Percentiles rank a stretch among this genome's conserved stretches.
Evolutionary conservation across 2,888 invertebrate species (phyloP).

Genomic region (Trichopoda pennipes): DNA sequence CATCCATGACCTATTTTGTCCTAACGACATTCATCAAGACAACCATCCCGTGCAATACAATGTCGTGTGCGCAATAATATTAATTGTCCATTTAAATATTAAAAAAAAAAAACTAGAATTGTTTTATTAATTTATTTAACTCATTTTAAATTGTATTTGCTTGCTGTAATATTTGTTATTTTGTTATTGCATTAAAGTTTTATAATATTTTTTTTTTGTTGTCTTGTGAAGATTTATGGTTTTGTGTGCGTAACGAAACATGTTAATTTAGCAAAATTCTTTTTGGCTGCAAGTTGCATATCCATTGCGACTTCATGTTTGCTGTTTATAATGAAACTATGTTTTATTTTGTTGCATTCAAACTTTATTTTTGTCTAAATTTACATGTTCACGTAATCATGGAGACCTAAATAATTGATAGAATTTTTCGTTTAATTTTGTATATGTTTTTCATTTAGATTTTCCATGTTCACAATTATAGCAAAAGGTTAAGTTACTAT

Average conservation of each 20-base stretch:
- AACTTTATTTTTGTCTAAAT: constrained; percentile 30
- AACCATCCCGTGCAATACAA: background rate
- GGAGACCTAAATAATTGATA: constrained; percentile 62
- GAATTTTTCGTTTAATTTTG: constrained; percentile 39
- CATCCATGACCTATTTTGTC: background rate
- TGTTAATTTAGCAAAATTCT: constrained; percentile 45
- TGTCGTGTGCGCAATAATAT: constrained; percentile 5
- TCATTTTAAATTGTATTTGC: constrained; percentile 4
- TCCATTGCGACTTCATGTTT: background rate
- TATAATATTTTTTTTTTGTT: constrained; percentile 22
- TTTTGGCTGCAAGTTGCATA: background rate
- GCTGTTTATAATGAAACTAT: constrained; percentile 9
- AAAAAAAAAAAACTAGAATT: too few species aligned
- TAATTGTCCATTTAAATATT: constrained; percentile 39
- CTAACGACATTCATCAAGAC: background rate
- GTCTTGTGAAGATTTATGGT: constrained; percentile 45
- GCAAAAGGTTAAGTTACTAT: constrained; percentile 65
- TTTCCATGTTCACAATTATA: constrained; percentile 35
- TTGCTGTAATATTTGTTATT: background rate
- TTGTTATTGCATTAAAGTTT: background rate
- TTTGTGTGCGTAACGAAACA: constrained; percentile 52
- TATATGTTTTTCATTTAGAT: constrained; percentile 10
- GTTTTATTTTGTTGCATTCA: constrained; percentile 1
- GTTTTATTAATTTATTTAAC: constrained; percentile 16
- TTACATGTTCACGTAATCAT: constrained; percentile 62